Evolutionary conservation across 2,113 vertebrate species (phyloP).

Genomic region (Mobula hypostoma): DNA sequence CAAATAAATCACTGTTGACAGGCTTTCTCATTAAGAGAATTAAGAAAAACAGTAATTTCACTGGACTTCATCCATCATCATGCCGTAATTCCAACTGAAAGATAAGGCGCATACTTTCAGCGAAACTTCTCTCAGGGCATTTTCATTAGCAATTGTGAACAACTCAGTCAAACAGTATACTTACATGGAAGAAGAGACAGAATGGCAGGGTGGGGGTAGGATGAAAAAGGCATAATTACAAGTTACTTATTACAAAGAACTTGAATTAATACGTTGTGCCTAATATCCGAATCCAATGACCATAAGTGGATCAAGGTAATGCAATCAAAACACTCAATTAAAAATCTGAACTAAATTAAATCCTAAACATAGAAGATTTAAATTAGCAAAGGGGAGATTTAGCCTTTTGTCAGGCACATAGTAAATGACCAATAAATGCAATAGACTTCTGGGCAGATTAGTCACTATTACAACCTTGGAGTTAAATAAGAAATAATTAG

Average conservation of each 20-base stretch:
- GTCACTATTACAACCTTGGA: neutral
- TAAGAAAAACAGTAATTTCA: constrained; percentile 37
- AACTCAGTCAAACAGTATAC: constrained; percentile 27
- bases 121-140: constrained; percentile 35
- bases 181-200: neutral
- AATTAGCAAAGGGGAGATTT: neutral
- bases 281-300: neutral
- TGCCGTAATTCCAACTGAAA: constrained; percentile 26
- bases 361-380: neutral
- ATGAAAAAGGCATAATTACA: neutral
- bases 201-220: neutral
- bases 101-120: constrained; percentile 27
- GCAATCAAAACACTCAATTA: neutral
- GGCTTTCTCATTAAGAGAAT: constrained; percentile 37
- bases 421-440: neutral
- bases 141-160: constrained; percentile 16
- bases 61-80: constrained; percentile 38
- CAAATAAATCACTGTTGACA: constrained; percentile 37
- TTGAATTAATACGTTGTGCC: neutral
- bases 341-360: neutral
- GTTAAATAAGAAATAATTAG: neutral
- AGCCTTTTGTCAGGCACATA: neutral
- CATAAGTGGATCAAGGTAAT: neutral
- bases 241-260: neutral
- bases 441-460: neutral